Conservation (phyloP, 2,113 vertebrate genomes). For the cattle (Bos taurus) region ARS-UCD2.0 NC_037350.1:22652501-22653000, state of each 20-base stretch:
- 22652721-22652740: neutral
- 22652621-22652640: neutral
- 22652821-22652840: neutral
- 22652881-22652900: neutral
- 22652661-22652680: neutral
- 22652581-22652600: neutral
- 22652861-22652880: neutral
- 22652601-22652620: neutral
- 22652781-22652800: neutral
- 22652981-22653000: neutral
- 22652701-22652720: neutral
- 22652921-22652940: neutral
- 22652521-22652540: neutral
- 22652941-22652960: neutral
- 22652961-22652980: neutral
- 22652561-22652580: neutral
- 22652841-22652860: neutral
- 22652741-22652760: neutral
- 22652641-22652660: neutral
- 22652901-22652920: neutral
- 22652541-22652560: neutral
- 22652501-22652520: neutral
- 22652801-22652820: neutral
- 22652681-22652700: neutral
- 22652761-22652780: neutral